Evolutionary conservation across 2,888 invertebrate species (phyloP).

Genomic region (Oxytorus armatus): DNA sequence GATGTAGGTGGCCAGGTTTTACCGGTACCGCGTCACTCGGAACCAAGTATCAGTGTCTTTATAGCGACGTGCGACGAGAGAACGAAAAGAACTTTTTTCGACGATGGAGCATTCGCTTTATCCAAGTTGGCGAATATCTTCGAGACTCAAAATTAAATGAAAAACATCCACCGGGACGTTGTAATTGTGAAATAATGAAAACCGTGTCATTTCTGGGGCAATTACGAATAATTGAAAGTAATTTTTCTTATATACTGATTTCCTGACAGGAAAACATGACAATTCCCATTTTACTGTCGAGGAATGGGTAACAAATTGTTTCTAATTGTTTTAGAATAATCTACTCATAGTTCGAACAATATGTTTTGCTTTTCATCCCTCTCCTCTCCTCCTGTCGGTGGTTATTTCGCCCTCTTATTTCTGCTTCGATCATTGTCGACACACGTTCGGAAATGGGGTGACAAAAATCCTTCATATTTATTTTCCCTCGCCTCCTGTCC

Average conservation of each 20-base stretch:
- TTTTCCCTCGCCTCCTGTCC: constrained; percentile 58
- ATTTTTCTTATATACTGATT: too few species aligned
- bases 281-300: too few species aligned
- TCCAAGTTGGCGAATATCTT: constrained; percentile 14
- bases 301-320: too few species aligned
- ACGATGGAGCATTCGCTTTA: constrained; percentile 34
- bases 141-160: background rate
- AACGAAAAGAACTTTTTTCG: constrained; percentile 47
- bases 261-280: too few species aligned
- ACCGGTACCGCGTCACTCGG: constrained; percentile 73
- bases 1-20: constrained; percentile 77
- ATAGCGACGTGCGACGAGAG: constrained; percentile 59
- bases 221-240: too few species aligned
- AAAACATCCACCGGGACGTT: constrained; percentile 3
- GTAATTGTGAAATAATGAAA: background rate
- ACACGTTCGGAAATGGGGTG: constrained; percentile 11
- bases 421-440: constrained; percentile 13
- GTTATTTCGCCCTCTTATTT: constrained; percentile 18
- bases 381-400: background rate
- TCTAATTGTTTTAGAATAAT: too few species aligned
- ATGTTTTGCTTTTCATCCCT: background rate
- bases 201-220: too few species aligned
- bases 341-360: background rate
- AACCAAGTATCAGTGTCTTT: constrained; percentile 80
- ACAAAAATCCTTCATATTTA: constrained; percentile 72